Evolutionary conservation across 2,113 vertebrate species (phyloP), one percentile per base, ranked within the genome.

Genomic region (Miniopterus natalensis): DNA sequence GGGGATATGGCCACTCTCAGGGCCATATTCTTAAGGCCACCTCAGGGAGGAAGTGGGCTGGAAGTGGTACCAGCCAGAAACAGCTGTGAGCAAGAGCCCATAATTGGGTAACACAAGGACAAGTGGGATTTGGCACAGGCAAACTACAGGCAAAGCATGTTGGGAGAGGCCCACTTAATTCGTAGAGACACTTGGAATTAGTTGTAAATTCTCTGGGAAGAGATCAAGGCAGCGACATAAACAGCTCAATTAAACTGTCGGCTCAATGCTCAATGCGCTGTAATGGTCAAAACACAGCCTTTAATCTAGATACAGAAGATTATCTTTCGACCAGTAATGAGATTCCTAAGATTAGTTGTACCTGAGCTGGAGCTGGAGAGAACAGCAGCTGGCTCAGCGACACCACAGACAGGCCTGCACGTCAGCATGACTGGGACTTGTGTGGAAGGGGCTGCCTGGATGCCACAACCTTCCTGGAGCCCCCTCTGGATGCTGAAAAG

Each of bases 251-350:
- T 96, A 97, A 97, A 92, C 86, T 96, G 96, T 96, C 86, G 36
- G 95, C 89, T 97, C 96, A 94, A 85, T 92, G 90, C 85, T 97
- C 95, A 81, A 86, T 96, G 84, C 9, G 6, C 23, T 25, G 89
- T 94, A 98, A 97, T 96, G 96, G 97, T 97, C 97, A 97, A 97
- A 98, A 97, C 95, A 97, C 74, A 94, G 93, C 59, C 96, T 97
- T 97, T 97, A 97, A 97, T 97, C 96, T 97, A 97, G 96, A 96
- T 91, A 96, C 49, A 97, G 85, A 94, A 93, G 96, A 97, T 97
- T 97, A 97, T 95, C 94, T 97, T 86, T 66, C 49, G 10, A 92
- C 89, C 93, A 83, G 25, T 96, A 94, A 94, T 88, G 96, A 98
- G 96, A 97, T 94, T 93, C 93, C 95, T 95, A 89, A 96, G 94